A percentile compares a stretch with the other conserved stretches of the same genome.
These are phyloP conservation scores for Ophion obscuratus DNA, from an alignment of 2,888 invertebrate species.

Conservation along the genomic window DNA sequence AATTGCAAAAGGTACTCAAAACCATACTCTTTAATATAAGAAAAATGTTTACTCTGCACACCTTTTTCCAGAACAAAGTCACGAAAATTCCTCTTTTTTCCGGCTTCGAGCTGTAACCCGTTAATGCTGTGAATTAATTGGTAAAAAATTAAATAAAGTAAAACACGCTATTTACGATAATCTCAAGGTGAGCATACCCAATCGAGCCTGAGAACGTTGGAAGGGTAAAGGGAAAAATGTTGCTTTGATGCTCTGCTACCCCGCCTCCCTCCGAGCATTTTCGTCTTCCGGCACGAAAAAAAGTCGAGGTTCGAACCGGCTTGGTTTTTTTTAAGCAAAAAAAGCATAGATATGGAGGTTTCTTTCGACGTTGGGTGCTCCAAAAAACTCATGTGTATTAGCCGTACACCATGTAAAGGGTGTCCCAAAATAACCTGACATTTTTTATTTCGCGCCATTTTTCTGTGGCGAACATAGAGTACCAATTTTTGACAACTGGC, in stretches of 20 bases:
- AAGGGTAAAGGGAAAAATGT: constrained; percentile 3
- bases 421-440: too few relatives aligned
- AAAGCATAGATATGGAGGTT: constrained; percentile 27
- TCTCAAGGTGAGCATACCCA: neutral
- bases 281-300: constrained; percentile 26
- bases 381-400: constrained; percentile 19
- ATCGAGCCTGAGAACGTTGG: neutral
- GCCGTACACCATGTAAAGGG: constrained; percentile 14
- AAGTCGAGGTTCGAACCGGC: constrained; percentile 11
- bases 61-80: too few relatives aligned
- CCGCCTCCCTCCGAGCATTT: constrained; percentile 30
- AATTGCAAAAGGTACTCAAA: too few relatives aligned
- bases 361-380: constrained; percentile 37
- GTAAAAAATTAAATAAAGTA: too few relatives aligned
- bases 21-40: too few relatives aligned
- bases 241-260: constrained; percentile 23
- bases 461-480: too few relatives aligned
- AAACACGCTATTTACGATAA: neutral
- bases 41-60: too few relatives aligned
- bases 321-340: neutral
- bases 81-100: too few relatives aligned
- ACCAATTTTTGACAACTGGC: too few relatives aligned
- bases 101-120: too few relatives aligned
- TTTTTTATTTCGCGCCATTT: too few relatives aligned
- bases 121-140: too few relatives aligned